These are phyloP conservation scores for Fregata magnificens DNA, from an alignment of 2,113 vertebrate genomes.

Conservation along the genomic window DNA sequence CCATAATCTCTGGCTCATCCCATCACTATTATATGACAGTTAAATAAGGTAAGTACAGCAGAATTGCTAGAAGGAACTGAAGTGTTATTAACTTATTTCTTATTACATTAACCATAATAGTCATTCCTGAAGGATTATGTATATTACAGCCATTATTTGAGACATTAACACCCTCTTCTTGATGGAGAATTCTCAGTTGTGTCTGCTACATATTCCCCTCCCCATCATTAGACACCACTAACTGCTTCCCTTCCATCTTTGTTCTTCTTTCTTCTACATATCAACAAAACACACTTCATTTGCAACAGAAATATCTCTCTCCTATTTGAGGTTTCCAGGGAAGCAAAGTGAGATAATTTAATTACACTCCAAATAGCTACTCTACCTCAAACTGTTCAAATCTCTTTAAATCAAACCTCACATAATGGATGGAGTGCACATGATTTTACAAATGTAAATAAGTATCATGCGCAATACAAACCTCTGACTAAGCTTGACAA, in stretches of 20 bases:
- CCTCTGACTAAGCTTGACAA: background rate
- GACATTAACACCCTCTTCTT: background rate
- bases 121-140: slow-evolving; percentile 2
- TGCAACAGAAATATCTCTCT: slow-evolving; percentile 17
- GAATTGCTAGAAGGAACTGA: slow-evolving; percentile 6
- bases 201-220: background rate
- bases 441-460: background rate
- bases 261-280: background rate
- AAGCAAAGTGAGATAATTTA: slow-evolving; percentile 37
- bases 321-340: slow-evolving; percentile 3
- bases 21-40: background rate
- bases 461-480: background rate
- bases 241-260: slow-evolving; percentile 1
- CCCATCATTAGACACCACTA: background rate
- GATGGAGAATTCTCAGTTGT: background rate
- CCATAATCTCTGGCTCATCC: background rate
- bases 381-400: slow-evolving; percentile 17
- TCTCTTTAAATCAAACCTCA: slow-evolving; percentile 10
- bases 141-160: background rate
- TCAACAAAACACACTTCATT: slow-evolving; percentile 11
- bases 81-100: slow-evolving; percentile 24
- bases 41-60: background rate
- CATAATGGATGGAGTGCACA: background rate
- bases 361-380: slow-evolving; percentile 19
- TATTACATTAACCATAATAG: slow-evolving; percentile 10